A percentile compares a stretch with the other conserved stretches of the same genome.
Conservation (phyloP, 1,140 invertebrate species). For the Ceratosolen fusciceps region DNA sequence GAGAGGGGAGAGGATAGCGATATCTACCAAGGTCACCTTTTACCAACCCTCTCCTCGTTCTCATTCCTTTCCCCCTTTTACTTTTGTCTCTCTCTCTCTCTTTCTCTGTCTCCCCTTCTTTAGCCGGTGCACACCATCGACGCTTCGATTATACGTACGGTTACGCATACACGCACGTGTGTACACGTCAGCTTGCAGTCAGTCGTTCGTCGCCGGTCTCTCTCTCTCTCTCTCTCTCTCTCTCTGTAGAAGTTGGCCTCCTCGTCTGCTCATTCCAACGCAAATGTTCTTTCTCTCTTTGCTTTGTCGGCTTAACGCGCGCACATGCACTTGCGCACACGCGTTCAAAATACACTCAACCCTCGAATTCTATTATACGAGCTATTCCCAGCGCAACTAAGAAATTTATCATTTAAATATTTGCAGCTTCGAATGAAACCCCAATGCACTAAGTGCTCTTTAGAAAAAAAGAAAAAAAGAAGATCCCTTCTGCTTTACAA, state of each 20-base stretch:
- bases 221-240: not conserved
- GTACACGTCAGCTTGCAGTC: not conserved
- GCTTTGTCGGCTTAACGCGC: not conserved
- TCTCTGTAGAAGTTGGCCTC: too few relatives aligned
- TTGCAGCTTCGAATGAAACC: not conserved
- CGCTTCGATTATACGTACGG: not conserved
- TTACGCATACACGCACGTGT: not conserved
- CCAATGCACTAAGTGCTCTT: too few relatives aligned
- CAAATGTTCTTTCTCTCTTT: not conserved
- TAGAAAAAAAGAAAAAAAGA: too few relatives aligned
- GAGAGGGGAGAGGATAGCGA: not conserved
- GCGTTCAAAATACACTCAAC: not conserved
- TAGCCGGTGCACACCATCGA: not conserved
- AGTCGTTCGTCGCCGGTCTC: not conserved
- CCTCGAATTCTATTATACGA: not conserved
- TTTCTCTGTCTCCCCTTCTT: not conserved
- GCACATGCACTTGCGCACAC: not conserved
- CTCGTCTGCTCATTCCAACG: not conserved
- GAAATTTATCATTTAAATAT: not conserved
- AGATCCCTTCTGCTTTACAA: too few relatives aligned
- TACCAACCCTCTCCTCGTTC: conserved; percentile 19
- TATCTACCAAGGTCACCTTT: conserved; percentile 32
- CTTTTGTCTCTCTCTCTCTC: not conserved
- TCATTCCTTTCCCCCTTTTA: not conserved
- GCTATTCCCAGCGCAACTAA: not conserved